These are phyloP conservation scores for Tuberolachnus salignus DNA, from an alignment of 2,888 invertebrate genomes.

Conservation along the genomic window DNA sequence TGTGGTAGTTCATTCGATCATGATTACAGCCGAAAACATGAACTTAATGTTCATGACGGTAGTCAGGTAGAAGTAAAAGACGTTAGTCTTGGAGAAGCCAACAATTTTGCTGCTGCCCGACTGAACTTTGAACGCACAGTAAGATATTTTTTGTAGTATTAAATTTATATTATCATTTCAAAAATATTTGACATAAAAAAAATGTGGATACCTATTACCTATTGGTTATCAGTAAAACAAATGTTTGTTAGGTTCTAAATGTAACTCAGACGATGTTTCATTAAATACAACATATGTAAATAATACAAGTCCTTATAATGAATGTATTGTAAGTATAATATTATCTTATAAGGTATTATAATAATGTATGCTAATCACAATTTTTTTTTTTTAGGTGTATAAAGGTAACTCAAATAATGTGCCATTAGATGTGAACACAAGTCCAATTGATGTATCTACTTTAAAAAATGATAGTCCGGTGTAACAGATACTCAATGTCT, in stretches of 20 bases:
- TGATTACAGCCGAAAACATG: conserved; percentile 5
- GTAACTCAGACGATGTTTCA: too few relatives aligned
- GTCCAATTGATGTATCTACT: neutral
- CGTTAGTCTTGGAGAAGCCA: conserved; percentile 15
- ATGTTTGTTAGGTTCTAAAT: too few relatives aligned
- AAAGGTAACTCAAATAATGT: too few relatives aligned
- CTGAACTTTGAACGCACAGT: conserved; percentile 6
- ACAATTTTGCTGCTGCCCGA: neutral
- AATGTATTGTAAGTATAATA: too few relatives aligned
- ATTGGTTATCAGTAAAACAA: too few relatives aligned
- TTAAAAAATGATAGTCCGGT: neutral
- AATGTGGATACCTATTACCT: too few relatives aligned
- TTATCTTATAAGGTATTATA: too few relatives aligned
- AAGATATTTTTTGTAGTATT: neutral
- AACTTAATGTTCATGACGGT: conserved; percentile 2
- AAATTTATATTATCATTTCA: neutral
- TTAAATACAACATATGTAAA: too few relatives aligned
- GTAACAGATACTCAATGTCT: neutral
- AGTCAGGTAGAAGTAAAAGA: conserved; percentile 11
- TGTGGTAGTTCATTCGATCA: conserved; percentile 16
- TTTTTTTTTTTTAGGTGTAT: too few relatives aligned
- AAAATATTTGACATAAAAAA: neutral
- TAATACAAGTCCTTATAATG: too few relatives aligned
- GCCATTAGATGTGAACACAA: too few relatives aligned
- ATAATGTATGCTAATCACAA: too few relatives aligned